These are phyloP conservation scores for Varecia variegata DNA, from an alignment of 2,797 vertebrate genomes.

Conservation along the genomic window DNA sequence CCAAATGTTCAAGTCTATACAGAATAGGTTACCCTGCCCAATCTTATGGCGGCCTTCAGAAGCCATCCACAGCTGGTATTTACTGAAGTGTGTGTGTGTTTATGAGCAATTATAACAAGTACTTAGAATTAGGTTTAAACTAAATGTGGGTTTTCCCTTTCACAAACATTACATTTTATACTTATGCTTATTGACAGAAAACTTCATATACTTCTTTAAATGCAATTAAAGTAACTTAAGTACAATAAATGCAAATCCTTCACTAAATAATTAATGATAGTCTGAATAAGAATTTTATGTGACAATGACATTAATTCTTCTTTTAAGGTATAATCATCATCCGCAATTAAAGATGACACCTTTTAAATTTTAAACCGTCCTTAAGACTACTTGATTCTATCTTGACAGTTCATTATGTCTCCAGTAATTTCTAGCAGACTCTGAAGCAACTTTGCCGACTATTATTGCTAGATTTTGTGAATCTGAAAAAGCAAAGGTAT, in stretches of 20 bases:
- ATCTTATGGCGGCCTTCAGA: not conserved
- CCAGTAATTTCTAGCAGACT: slow-evolving; percentile 37
- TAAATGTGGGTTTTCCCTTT: slow-evolving; percentile 15
- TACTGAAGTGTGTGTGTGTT: not conserved
- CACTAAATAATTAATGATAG: slow-evolving; percentile 12
- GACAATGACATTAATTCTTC: not conserved
- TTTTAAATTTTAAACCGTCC: slow-evolving; percentile 25
- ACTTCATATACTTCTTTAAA: not conserved
- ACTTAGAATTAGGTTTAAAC: not conserved
- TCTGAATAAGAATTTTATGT: slow-evolving; percentile 10
- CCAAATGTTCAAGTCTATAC: not conserved
- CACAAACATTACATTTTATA: slow-evolving; percentile 1
- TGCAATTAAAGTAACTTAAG: not conserved
- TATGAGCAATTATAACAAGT: not conserved
- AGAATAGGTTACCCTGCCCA: slow-evolving; percentile 17
- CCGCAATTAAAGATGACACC: not conserved
- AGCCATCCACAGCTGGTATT: not conserved
- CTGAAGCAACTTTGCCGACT: not conserved
- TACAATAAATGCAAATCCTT: slow-evolving; percentile 29
- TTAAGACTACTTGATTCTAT: not conserved
- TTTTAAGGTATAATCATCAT: slow-evolving; percentile 45
- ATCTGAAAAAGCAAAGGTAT: slow-evolving; percentile 54
- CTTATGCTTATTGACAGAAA: slow-evolving; percentile 8
- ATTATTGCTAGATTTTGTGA: slow-evolving; percentile 20
- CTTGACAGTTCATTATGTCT: slow-evolving; percentile 19